Conservation (phyloP, 2,888 invertebrate species). For the Hirtodrosophila alboralis region DNA sequence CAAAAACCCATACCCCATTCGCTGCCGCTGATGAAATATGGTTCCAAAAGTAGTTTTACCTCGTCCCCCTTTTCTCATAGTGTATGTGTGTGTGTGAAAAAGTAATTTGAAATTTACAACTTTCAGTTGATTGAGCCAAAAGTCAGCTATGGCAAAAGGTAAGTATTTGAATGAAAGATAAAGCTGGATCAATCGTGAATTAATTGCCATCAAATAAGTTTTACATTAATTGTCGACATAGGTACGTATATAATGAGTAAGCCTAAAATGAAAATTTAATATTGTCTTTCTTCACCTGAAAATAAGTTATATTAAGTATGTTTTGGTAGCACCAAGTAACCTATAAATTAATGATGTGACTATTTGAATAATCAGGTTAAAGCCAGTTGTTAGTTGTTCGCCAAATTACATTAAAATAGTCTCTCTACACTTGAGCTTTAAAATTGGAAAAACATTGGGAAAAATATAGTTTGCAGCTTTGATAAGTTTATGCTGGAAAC, state of each 20-base stretch:
- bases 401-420: too few species aligned
- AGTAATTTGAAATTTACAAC: constrained; percentile 74
- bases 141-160: constrained; percentile 16
- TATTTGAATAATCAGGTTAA: too few species aligned
- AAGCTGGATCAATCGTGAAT: constrained; percentile 27
- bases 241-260: background rate
- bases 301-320: background rate
- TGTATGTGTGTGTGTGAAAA: constrained; percentile 11
- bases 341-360: too few species aligned
- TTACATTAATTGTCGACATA: constrained; percentile 28
- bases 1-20: constrained; percentile 20
- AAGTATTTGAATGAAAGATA: constrained; percentile 15
- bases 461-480: too few species aligned
- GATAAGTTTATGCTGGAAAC: too few species aligned
- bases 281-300: background rate
- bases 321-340: background rate
- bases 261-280: constrained; percentile 3
- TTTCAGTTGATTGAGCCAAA: constrained; percentile 66
- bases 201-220: constrained; percentile 30
- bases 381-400: too few species aligned
- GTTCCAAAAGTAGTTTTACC: constrained; percentile 39
- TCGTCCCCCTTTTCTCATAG: background rate
- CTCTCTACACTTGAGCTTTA: too few species aligned
- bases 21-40: constrained; percentile 64
- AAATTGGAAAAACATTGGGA: too few species aligned